Evolutionary conservation across 2,888 invertebrate species (phyloP).

Genomic region (Pharmacophagus antenor): DNA sequence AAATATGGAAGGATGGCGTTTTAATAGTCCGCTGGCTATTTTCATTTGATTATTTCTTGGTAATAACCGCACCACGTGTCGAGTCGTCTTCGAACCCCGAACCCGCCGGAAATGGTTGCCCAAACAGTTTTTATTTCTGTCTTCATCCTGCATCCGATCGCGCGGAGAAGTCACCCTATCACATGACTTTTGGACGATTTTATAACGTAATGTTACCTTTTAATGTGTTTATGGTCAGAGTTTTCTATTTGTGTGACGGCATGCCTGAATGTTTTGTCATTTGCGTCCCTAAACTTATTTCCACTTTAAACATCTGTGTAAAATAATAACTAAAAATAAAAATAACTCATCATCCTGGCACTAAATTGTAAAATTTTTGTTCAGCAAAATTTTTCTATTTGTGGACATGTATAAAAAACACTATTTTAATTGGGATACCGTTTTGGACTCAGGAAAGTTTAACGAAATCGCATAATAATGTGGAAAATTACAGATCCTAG

Average conservation of each 20-base stretch:
- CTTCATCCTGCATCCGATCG: constrained; percentile 59
- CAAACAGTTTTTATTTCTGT: constrained; percentile 80
- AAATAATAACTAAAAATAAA: no score
- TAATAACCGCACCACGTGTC: constrained; percentile 71
- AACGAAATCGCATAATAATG: no score
- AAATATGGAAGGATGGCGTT: constrained; percentile 45
- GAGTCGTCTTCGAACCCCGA: constrained; percentile 59
- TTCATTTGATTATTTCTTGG: constrained; percentile 73
- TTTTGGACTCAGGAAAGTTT: no score
- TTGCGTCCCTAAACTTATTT: no score
- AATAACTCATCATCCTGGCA: no score
- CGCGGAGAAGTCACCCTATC: constrained; percentile 28
- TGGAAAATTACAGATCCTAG: no score
- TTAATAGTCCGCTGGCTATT: constrained; percentile 67
- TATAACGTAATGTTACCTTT: not conserved
- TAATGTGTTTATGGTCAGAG: not conserved
- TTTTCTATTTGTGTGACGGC: not conserved
- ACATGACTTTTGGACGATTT: constrained; percentile 12
- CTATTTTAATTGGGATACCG: no score
- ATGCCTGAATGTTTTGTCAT: not conserved
- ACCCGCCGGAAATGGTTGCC: constrained; percentile 74
- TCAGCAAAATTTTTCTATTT: no score
- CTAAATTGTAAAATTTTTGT: no score
- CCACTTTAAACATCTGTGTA: no score
- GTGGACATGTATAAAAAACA: no score